Conservation (phyloP, 1,140 invertebrate genomes). For the Drosophila malerkotliana region DNA sequence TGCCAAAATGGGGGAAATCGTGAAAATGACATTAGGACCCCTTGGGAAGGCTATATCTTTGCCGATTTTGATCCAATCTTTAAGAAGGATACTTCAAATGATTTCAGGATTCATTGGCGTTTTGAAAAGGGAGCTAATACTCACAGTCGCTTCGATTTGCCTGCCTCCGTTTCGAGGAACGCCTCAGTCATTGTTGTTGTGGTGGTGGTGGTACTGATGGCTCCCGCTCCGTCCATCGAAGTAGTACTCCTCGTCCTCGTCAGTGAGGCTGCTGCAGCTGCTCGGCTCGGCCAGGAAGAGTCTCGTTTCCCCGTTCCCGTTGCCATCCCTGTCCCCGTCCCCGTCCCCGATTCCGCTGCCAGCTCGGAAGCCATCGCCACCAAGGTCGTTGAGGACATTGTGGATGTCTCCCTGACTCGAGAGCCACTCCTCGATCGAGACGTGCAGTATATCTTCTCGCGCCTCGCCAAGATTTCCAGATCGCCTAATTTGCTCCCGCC, state of each 20-base stretch:
- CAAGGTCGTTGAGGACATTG: constrained; percentile 33
- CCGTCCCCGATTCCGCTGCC: constrained; percentile 31
- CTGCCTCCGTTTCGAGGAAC: constrained; percentile 69
- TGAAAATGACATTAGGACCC: too few relatives aligned
- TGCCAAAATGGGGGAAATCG: too few relatives aligned
- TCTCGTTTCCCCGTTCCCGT: constrained; percentile 48
- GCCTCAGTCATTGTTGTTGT: constrained; percentile 71
- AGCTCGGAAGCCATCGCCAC: constrained; percentile 52
- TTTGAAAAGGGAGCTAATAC: constrained; percentile 16
- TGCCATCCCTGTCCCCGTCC: constrained; percentile 1
- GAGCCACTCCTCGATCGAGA: constrained; percentile 84
- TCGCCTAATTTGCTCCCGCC: constrained; percentile 83
- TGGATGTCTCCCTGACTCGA: constrained; percentile 75
- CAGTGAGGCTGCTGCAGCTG: constrained; percentile 75
- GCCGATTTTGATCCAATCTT: too few relatives aligned
- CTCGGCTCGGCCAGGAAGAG: constrained; percentile 69
- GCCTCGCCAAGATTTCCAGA: constrained; percentile 84
- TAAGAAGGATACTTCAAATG: too few relatives aligned
- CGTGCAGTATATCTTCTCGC: constrained; percentile 84
- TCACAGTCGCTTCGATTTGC: constrained; percentile 78
- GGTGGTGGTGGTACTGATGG: constrained; percentile 43
- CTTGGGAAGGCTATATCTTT: too few relatives aligned
- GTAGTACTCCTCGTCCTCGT: constrained; percentile 82
- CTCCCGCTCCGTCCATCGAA: constrained; percentile 73
- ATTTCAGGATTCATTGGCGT: not conserved